Evolutionary conservation across 2,113 vertebrate species (phyloP).

Genomic region (Phrynosoma blainvillii): DNA sequence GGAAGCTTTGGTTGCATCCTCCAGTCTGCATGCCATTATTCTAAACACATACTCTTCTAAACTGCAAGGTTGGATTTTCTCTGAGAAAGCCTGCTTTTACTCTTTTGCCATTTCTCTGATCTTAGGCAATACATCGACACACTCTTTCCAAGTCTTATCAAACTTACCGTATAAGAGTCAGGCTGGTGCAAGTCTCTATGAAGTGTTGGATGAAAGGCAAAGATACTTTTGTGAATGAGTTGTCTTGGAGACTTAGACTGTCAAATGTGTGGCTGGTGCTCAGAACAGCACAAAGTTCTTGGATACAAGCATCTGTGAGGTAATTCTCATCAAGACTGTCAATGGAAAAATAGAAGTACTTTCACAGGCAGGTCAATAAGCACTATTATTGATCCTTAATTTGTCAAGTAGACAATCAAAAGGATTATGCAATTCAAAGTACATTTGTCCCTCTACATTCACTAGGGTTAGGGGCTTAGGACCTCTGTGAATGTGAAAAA

Average conservation of each 20-base stretch:
- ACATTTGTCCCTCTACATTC: no score
- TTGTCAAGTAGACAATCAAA: neutral
- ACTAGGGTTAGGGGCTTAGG: no score
- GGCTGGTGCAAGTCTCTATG: conserved; percentile 8
- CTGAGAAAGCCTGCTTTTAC: neutral
- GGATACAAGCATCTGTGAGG: conserved; percentile 20
- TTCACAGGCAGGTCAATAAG: neutral
- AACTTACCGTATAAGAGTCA: neutral
- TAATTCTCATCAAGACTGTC: conserved; percentile 19
- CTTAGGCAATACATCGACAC: neutral
- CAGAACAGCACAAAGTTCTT: conserved; percentile 19
- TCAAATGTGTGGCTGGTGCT: neutral
- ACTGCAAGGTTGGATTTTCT: neutral
- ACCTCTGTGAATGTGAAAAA: no score
- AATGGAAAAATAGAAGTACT: neutral
- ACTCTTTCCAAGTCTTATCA: neutral
- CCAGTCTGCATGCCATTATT: neutral
- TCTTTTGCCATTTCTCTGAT: neutral
- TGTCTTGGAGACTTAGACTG: neutral
- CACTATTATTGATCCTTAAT: neutral
- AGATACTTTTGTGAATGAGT: conserved; percentile 7
- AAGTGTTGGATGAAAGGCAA: conserved; percentile 3
- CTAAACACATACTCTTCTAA: neutral
- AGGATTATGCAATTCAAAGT: neutral
- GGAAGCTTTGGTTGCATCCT: neutral